Conservation (phyloP, 92 coral and sea anemone species). For the Ricordea florida region DNA sequence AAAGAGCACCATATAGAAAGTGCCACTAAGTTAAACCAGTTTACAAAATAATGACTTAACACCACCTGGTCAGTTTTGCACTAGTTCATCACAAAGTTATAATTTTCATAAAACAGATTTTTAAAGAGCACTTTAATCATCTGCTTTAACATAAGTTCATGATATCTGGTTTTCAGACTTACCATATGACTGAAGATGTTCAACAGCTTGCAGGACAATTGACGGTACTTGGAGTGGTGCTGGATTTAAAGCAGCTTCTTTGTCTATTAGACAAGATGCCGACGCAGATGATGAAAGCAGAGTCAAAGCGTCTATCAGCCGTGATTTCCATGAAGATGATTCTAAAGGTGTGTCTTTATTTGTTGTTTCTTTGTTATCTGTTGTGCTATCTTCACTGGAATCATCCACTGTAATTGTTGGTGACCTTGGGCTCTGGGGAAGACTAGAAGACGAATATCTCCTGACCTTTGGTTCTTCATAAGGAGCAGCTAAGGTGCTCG, state of each 20-base stretch:
- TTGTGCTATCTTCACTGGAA: slow-evolving; percentile 8
- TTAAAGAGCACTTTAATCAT: too few relatives aligned
- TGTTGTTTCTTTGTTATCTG: slow-evolving; percentile 24
- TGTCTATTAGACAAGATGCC: slow-evolving; percentile 90
- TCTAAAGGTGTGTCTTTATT: slow-evolving; percentile 56
- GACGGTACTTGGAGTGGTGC: slow-evolving; percentile 90
- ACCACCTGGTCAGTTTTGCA: too few relatives aligned
- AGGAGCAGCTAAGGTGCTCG: slow-evolving; percentile 46
- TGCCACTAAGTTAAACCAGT: too few relatives aligned
- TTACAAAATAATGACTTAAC: too few relatives aligned
- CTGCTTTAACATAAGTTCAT: too few relatives aligned
- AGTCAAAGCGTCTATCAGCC: slow-evolving; percentile 92
- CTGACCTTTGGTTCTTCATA: slow-evolving; percentile 57
- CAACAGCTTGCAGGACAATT: slow-evolving; percentile 86
- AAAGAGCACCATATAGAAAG: too few relatives aligned
- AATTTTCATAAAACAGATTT: too few relatives aligned
- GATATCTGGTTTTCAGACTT: slow-evolving; percentile 19
- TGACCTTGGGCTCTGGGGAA: slow-evolving; percentile 63
- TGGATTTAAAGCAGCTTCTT: slow-evolving; percentile 66
- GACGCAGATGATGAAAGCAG: slow-evolving; percentile 93
- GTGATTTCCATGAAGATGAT: slow-evolving; percentile 86
- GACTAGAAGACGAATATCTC: slow-evolving; percentile 78
- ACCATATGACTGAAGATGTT: slow-evolving; percentile 89
- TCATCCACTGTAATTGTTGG: slow-evolving; percentile 47
- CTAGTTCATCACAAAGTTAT: too few relatives aligned